These are phyloP conservation scores for Deroplatys truncata DNA, from an alignment of 2,888 invertebrate species.

Conservation along the genomic window DNA sequence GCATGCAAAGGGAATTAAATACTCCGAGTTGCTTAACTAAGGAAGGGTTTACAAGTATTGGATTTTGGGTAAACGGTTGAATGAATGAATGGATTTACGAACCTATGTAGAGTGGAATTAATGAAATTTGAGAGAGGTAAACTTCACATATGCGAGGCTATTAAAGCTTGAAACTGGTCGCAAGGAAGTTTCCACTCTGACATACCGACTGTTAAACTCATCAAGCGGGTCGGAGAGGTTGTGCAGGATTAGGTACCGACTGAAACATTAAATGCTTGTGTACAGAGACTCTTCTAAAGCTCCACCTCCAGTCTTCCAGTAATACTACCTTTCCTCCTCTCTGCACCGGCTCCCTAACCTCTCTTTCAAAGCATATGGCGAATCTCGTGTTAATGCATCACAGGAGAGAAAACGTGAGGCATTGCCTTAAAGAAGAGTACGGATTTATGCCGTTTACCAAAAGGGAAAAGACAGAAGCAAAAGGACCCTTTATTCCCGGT, in stretches of 20 bases:
- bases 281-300: neutral
- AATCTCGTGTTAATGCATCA: neutral
- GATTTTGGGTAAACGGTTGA: too few species aligned
- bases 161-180: neutral
- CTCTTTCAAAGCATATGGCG: neutral
- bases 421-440: neutral
- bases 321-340: neutral
- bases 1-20: too few species aligned
- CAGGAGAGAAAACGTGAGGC: neutral
- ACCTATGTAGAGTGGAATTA: too few species aligned
- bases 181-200: neutral
- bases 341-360: neutral
- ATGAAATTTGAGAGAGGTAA: too few species aligned
- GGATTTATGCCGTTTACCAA: neutral
- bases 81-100: too few species aligned
- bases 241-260: neutral
- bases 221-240: neutral
- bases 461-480: neutral
- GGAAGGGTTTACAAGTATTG: too few species aligned
- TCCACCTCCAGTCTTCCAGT: neutral
- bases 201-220: neutral
- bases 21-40: too few species aligned
- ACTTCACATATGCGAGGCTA: neutral
- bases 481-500: neutral
- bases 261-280: neutral